Percentiles rank a stretch among this genome's conserved stretches.
These are phyloP conservation scores for Echinometra lucunter DNA, from an alignment of 53 echinoderm and acorn worm genomes.

Conservation along the genomic window DNA sequence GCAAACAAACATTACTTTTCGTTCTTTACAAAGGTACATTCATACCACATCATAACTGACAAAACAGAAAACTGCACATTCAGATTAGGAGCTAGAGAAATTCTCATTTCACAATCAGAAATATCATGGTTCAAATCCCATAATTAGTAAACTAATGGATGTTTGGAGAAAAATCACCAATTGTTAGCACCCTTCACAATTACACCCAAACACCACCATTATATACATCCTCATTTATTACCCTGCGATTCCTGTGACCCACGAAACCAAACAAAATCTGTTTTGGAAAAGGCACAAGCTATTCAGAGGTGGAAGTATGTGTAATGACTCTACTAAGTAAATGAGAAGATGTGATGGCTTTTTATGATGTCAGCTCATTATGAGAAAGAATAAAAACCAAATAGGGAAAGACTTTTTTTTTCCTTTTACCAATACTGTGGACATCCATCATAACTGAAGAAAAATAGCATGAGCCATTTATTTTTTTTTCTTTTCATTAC, in stretches of 20 bases:
- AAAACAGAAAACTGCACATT: not conserved
- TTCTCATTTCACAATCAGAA: not conserved
- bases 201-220: slow-evolving; percentile 16
- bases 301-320: not conserved
- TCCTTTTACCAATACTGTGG: not conserved
- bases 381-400: not conserved
- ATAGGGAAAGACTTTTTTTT: not conserved
- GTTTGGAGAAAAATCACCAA: slow-evolving; percentile 29
- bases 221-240: slow-evolving; percentile 17
- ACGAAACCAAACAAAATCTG: not conserved
- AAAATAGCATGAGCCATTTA: not conserved
- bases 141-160: slow-evolving; percentile 24
- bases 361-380: not conserved
- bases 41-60: not conserved
- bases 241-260: not conserved
- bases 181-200: slow-evolving; percentile 12
- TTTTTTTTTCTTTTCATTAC: not conserved
- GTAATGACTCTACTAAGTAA: not conserved
- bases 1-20: not conserved
- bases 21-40: not conserved
- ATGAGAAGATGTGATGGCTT: not conserved
- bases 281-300: not conserved
- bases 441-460: not conserved
- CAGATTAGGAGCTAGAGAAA: not conserved
- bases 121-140: not conserved